Conservation (phyloP, 1,140 invertebrate species). For the Drosophila carrolli region DNA sequence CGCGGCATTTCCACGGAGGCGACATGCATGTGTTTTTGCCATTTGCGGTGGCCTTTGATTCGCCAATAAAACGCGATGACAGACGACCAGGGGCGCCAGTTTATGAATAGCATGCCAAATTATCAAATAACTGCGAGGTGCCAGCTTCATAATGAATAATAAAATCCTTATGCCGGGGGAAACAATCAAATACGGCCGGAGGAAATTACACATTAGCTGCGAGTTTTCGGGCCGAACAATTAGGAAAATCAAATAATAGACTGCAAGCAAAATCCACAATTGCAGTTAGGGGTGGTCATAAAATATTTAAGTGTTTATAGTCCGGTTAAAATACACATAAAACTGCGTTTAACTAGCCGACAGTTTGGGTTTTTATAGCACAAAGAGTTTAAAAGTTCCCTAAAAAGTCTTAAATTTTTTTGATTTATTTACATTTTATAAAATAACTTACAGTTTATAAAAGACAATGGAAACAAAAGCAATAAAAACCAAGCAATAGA, state of each 20-base stretch:
- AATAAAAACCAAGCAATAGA: too few species aligned
- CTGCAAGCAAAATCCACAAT: slow-evolving; percentile 2
- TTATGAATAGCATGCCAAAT: slow-evolving; percentile 49
- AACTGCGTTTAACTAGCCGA: slow-evolving; percentile 8
- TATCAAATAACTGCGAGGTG: slow-evolving; percentile 22
- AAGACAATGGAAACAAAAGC: too few species aligned
- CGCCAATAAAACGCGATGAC: slow-evolving; percentile 57
- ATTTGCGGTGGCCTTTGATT: slow-evolving; percentile 59
- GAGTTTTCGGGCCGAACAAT: slow-evolving; percentile 22
- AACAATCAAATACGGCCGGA: slow-evolving; percentile 33
- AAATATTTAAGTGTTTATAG: slow-evolving; percentile 24
- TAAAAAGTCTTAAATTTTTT: not conserved
- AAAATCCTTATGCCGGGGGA: slow-evolving; percentile 26
- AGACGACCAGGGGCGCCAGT: slow-evolving; percentile 15
- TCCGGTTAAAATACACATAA: slow-evolving; percentile 20
- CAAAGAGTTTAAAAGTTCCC: not conserved
- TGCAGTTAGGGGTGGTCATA: slow-evolving; percentile 10
- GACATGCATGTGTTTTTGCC: slow-evolving; percentile 12
- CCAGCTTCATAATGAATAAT: slow-evolving; percentile 37
- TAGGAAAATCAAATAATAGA: slow-evolving; percentile 22
- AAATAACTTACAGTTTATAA: too few species aligned
- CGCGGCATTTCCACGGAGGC: not conserved
- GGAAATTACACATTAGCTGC: slow-evolving; percentile 19
- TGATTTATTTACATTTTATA: not conserved
- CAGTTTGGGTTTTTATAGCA: slow-evolving; percentile 8